A percentile compares a stretch with the other conserved stretches of the same genome.
These are phyloP conservation scores for Cinclus cinclus DNA, from an alignment of 2,113 vertebrate species.

Conservation along the genomic window DNA sequence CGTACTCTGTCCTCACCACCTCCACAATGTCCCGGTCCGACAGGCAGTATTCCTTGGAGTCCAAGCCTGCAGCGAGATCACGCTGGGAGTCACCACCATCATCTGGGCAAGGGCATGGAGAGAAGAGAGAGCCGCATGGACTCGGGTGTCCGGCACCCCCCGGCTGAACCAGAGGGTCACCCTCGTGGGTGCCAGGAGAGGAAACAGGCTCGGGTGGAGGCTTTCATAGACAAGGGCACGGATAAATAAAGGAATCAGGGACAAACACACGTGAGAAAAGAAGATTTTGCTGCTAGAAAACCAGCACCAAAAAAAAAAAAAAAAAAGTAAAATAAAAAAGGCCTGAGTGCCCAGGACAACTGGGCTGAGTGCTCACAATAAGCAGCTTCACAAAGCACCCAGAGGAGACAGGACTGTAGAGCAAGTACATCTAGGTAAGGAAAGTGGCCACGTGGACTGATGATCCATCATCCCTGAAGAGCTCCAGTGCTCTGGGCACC, in stretches of 20 bases:
- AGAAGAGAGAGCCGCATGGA: conserved; percentile 62
- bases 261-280: background rate
- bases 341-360: background rate
- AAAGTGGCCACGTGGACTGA: background rate
- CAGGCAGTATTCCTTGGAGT: conserved; percentile 96
- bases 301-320: background rate
- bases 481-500: background rate
- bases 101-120: conserved; percentile 78
- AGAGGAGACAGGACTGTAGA: background rate
- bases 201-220: background rate
- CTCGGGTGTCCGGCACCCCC: conserved; percentile 49
- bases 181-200: background rate
- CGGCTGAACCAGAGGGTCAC: conserved; percentile 55
- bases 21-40: conserved; percentile 97
- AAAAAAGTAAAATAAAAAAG: background rate
- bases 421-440: background rate
- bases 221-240: background rate
- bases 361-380: background rate
- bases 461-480: background rate
- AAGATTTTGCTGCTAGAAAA: background rate
- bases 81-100: conserved; percentile 85
- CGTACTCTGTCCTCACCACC: conserved; percentile 98
- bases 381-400: background rate
- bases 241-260: conserved; percentile 4
- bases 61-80: conserved; percentile 79